Conservation (phyloP, 1,140 invertebrate genomes). For the Drosophila kurseongensis region DNA sequence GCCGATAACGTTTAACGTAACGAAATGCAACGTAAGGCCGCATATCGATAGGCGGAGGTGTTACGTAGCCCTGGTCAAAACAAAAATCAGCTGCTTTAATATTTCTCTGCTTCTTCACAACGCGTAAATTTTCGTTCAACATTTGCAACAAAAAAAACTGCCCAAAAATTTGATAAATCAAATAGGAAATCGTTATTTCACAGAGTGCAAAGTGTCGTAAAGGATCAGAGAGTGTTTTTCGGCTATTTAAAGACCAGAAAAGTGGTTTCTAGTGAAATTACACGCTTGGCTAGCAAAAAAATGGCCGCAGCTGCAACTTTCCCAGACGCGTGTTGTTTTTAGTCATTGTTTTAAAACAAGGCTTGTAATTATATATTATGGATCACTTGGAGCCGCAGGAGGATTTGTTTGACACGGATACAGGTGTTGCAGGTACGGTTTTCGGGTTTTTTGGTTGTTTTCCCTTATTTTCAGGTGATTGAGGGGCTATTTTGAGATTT, state of each 20-base stretch:
- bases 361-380: conserved; percentile 6
- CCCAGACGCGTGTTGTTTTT: conserved; percentile 37
- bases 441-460: neutral
- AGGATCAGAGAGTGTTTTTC: neutral
- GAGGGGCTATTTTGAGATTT: conserved; percentile 35
- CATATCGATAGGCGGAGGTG: conserved; percentile 9
- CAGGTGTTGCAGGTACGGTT: conserved; percentile 31
- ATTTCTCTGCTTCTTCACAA: conserved; percentile 45
- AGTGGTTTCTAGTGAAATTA: neutral
- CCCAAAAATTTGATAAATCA: conserved; percentile 6
- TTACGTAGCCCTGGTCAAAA: conserved; percentile 34
- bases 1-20: conserved; percentile 5
- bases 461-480: conserved; percentile 18
- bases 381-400: conserved; percentile 65
- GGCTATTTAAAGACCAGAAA: conserved; percentile 5
- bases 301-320: conserved; percentile 53
- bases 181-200: neutral
- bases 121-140: conserved; percentile 44
- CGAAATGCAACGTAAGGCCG: neutral
- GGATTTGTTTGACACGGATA: conserved; percentile 38
- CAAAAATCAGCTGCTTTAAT: conserved; percentile 51
- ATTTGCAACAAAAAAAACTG: conserved; percentile 21
- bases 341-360: conserved; percentile 8
- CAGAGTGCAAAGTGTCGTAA: neutral
- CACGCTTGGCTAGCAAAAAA: conserved; percentile 24